Base-by-base conservation (phyloP, 2,113 vertebrate species). In the Urocolius indicus region DNA sequence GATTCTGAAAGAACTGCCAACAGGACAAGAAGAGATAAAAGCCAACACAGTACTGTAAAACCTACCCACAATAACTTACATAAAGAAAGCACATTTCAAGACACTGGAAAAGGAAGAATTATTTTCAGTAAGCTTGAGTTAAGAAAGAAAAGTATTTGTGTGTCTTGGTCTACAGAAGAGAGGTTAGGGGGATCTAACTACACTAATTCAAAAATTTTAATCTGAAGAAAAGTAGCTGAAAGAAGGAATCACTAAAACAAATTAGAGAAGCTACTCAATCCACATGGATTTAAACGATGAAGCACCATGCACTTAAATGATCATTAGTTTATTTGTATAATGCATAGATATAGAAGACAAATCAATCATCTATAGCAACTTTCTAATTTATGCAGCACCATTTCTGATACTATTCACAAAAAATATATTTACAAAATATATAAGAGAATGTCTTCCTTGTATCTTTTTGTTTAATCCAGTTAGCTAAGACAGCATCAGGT, bases 1-100 rank as follows among this genome's bases (percentile, higher is more conserved):
- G 38, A 76, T 57, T 3, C 5, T 73, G 48, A 89, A 22, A 67
- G 10, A 58, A 5, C 12, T 63, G 68, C 62, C 92, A 93, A 32
- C 9, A 79, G n/a, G 32, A 84, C 49, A 21, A 93, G 90, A 86
- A 91, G 24, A 66, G 10, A 93, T 48, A 15, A 82, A 95, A 95
- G 55, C 4, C 26, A 73, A 34, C 49, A 79, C 24, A 69, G 26
- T 15, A 61, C 7, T 48, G 30, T 48, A 84, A 93, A 89, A 13
- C n/a, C n/a, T 52, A 36, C 13, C 51, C 36, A 22, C 1, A 3
- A 45, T 72, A 36, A 58, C 46, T 86, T 51, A 75, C 11, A 16
- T 29, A 62, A 90, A 79, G 29, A 75, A 84, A 76, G 21, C 24
- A 51, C 2, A 43, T 45, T 57, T 65, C 34, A 69, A 41, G 41